Evolutionary conservation across 1,140 invertebrate genomes (phyloP).

Genomic region (Meteorus sp.): DNA sequence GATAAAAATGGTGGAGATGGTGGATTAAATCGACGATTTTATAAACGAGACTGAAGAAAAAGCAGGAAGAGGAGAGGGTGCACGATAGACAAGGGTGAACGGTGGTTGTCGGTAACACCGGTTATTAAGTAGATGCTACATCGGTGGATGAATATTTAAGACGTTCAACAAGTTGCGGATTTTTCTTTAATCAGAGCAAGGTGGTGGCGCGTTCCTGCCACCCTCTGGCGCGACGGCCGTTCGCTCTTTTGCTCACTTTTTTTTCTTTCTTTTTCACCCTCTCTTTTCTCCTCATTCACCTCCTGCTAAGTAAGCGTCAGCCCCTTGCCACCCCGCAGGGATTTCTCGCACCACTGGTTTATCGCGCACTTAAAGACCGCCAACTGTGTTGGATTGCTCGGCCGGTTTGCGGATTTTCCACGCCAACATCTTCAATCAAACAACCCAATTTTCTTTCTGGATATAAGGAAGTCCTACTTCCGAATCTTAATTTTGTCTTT

Average conservation of each 20-base stretch:
- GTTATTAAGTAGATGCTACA: slow-evolving; percentile 58
- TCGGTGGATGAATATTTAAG: slow-evolving; percentile 59
- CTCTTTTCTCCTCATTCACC: neutral
- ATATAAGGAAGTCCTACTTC: too few species aligned
- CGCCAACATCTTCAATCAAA: too few species aligned
- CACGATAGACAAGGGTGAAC: too few species aligned
- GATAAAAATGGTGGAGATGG: too few species aligned
- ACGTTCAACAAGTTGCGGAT: slow-evolving; percentile 59
- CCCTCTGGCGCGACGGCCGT: slow-evolving; percentile 12
- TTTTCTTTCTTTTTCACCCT: neutral
- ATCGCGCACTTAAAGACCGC: neutral
- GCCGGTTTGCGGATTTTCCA: too few species aligned
- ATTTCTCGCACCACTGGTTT: slow-evolving; percentile 5
- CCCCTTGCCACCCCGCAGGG: neutral
- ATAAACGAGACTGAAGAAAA: slow-evolving; percentile 19
- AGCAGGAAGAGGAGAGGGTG: slow-evolving; percentile 19
- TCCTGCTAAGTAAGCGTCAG: neutral
- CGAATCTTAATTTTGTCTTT: too few species aligned
- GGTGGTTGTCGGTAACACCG: slow-evolving; percentile 37
- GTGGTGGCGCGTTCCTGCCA: slow-evolving; percentile 5
- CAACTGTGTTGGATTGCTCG: neutral
- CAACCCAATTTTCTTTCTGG: too few species aligned
- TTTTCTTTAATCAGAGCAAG: slow-evolving; percentile 55
- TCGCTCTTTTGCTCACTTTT: neutral
- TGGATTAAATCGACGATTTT: slow-evolving; percentile 35